Evolutionary conservation across 2,888 invertebrate species (phyloP).

Genomic region (Pyrrhia umbra): DNA sequence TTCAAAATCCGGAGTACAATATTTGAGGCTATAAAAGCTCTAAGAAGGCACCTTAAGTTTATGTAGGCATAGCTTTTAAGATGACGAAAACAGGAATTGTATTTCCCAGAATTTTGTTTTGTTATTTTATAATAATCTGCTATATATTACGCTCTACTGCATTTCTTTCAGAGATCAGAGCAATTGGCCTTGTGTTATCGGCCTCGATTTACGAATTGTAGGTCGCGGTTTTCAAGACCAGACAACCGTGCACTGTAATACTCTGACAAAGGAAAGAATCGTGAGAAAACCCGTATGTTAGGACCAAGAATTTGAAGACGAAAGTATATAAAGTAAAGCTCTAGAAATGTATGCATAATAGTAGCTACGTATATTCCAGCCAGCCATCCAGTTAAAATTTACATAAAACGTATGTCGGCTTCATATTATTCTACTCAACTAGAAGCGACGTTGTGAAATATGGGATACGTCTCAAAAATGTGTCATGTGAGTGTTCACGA

Average conservation of each 20-base stretch:
- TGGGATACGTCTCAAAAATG: conserved; percentile 29
- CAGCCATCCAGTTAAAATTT: conserved; percentile 18
- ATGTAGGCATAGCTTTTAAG: too few species aligned
- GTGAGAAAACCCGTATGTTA: neutral
- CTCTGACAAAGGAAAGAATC: neutral
- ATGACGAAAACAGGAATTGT: too few species aligned
- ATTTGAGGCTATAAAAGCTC: too few species aligned
- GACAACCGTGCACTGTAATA: neutral
- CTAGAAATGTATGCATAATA: neutral
- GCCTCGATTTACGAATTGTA: neutral
- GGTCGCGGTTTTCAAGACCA: neutral
- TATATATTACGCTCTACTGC: neutral
- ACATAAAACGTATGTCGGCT: conserved; percentile 31
- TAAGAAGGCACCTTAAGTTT: too few species aligned
- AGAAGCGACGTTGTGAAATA: conserved; percentile 22
- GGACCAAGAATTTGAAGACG: neutral
- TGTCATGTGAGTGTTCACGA: conserved; percentile 5
- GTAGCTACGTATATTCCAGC: neutral
- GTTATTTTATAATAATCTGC: too few species aligned
- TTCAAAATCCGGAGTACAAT: too few species aligned
- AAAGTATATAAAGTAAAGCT: too few species aligned
- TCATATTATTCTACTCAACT: conserved; percentile 27
- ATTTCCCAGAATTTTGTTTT: too few species aligned
- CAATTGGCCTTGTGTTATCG: neutral
- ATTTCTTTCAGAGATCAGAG: neutral